Evolutionary conservation across 2,797 vertebrate genomes (phyloP), one percentile per base, ranked within the genome.

Genomic region (Artibeus lituratus): DNA sequence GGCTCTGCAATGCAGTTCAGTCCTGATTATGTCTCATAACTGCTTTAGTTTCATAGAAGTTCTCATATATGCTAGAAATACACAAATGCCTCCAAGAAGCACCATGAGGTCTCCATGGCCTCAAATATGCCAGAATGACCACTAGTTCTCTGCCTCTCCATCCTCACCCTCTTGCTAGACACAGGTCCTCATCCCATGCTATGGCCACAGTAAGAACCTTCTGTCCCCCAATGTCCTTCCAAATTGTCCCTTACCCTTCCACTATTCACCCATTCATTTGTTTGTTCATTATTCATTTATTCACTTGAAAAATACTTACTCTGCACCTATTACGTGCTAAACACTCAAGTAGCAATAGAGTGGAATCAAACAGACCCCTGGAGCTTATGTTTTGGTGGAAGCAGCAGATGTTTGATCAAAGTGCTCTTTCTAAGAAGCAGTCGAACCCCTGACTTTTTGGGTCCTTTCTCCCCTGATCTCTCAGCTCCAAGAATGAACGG

Each of bases 61-160:
- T 92, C 69, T 55, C 35, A 55, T 89, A 95, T 80, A 49, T 21
- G 81, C 59, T n/a, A 57, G 89, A 92, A 92, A 72, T 59, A 70
- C 0, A 77, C 65, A 80, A 89, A 80, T 22, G n/a, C 49, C 59
- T 80, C 53, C 70, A 76, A 72, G 65, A 87, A 87, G 62, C 55
- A 15, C 35, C 18, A 21, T 19, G 35, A 87, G 53, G 67, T 19
- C 67, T 67, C 14, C 11, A 1, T 32, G 82, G 57, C 44, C 49
- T 81, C 0, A 0, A 47, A 55, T 29, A 42, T 22, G 32, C n/a
- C 47, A 29, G 72, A 62, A 57, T 5, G 69, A 39, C 10, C 2
- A 16, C 19, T 21, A 22, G 1, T 35, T 65, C 86, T 55, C 19
- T 1, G 1, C 7, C 0, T 53, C 29, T 39, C 12, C 0, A 1